Base-by-base conservation (phyloP, 2,888 invertebrate species). In the Sipunculus nudus region DNA sequence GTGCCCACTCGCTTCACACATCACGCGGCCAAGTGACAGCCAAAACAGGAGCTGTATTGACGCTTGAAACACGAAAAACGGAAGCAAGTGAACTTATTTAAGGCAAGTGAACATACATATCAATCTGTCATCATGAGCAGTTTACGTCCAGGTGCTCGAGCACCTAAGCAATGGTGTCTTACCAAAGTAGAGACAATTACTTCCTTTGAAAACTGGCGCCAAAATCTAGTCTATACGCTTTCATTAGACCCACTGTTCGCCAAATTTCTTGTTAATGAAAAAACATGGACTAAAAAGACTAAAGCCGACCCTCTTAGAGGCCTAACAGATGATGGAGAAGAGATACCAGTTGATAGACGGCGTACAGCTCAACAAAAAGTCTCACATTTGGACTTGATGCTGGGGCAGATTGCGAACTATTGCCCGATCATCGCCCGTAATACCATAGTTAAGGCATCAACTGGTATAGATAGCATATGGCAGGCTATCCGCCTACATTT, bases 151-250 rank as follows among this genome's bases (percentile, higher is more conserved):
- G 19, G 8, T n/a, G 19, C 19, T 19, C 16, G 62, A 13, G 59
- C 69, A 1, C 69, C 66, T 13, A 70, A 65, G 52, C 68, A 71
- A 31, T 71, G 68, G 70, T 53, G 50, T 4, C 41, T 70, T 16
- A 53, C 65, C 2, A 70, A 71, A 39, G 40, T 38, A 6, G 68
- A 70, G 45, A 63, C 63, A 26, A 55, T 70, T 13, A 71, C 53
- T 2, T 61, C 66, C 0, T 70, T 67, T 45, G 70, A 70, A 43
- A 50, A 48, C 2, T 70, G 68, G 66, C 31, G 55, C 0, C 56
- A 64, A 28, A 68, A 68, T 38, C 16, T 68, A 13, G 38, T 40
- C 10, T 69, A 67, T 29, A 67, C 56, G 2, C 43, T 63, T 3
- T 63, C 67, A 3, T 41, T 68, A 3, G 64, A 68, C 29, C 40